Percentiles rank a stretch among this genome's conserved stretches.
These are phyloP conservation scores for Tiphia femorata DNA, from an alignment of 2,888 invertebrate species.

Conservation along the genomic window DNA sequence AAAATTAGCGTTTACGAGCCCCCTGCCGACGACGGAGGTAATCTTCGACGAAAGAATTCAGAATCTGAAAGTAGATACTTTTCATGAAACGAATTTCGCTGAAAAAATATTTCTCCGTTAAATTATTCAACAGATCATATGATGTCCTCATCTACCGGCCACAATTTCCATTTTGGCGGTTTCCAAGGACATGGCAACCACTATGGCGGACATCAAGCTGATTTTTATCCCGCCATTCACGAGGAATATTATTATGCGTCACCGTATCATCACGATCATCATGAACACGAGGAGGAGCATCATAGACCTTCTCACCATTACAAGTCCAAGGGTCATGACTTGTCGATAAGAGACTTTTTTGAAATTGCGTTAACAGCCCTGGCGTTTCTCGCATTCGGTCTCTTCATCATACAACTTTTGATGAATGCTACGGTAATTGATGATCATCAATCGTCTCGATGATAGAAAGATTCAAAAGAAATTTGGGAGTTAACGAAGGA, in stretches of 20 bases:
- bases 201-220: conserved; percentile 29
- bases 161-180: conserved; percentile 45
- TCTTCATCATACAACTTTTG: conserved; percentile 83
- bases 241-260: conserved; percentile 56
- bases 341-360: conserved; percentile 80
- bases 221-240: conserved; percentile 51
- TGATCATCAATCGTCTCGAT: too few relatives aligned
- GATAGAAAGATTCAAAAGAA: too few relatives aligned
- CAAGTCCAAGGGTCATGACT: conserved; percentile 72
- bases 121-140: conserved; percentile 38
- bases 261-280: conserved; percentile 37
- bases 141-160: conserved; percentile 53
- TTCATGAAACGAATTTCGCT: too few relatives aligned
- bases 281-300: conserved; percentile 52
- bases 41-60: too few relatives aligned
- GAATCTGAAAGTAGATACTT: too few relatives aligned
- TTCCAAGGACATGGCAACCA: conserved; percentile 33
- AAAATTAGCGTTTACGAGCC: conserved; percentile 52
- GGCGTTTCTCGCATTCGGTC: conserved; percentile 84
- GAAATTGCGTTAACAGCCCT: conserved; percentile 86
- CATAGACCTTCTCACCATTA: conserved; percentile 58
- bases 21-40: conserved; percentile 33
- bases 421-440: conserved; percentile 80
- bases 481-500: too few relatives aligned
- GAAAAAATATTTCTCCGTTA: neutral